Evolutionary conservation across 2,888 invertebrate species (phyloP), one percentile per base, ranked within the genome.

Genomic region (Stictocephala bisonia): DNA sequence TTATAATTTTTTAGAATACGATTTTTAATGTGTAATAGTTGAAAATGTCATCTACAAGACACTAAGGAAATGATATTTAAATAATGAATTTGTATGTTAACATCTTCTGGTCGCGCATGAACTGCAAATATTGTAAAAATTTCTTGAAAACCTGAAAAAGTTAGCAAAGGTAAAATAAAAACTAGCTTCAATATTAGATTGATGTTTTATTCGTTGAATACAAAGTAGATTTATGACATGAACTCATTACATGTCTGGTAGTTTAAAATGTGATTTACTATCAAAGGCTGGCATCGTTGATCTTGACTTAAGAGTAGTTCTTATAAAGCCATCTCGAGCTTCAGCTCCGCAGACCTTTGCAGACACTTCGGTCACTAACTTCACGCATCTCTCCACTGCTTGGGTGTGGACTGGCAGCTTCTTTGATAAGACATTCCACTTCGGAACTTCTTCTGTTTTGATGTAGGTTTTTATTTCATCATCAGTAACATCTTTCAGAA

Each of bases 301-400:
- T n/a, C 56, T 56, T 56, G 56, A 56, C 31, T 29, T 56, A 29
- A 56, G 3, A 2, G 56, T 56, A 13, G 56, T 56, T 56, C 56
- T 56, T 56, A 56, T 56, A 15, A 15, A 56, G n/a, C 29, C 56
- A 29, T 56, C 26, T 29, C 56, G 56, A 56, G 56, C 56, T 56
- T 27, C 56, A 56, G 56, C 9, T 29, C 31, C 56, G 56, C 56
- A 56, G 1, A 29, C 56, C 74, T 91, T 91, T 7, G 56, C 56
- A 56, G 31, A 56, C 13, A 18, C 60, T 29, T 56, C 56, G 31
- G 15, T 56, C 31, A 56, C 86, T 85, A 11, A 80, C 71, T 64
- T 80, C 81, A 0, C 76, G 64, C 0, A 82, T 68, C 53, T 83
- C 80, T 48, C 83, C 83, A 56, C 56, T 56, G 56, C 56, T 56